Evolutionary conservation across 2,797 vertebrate species (phyloP), one percentile per base, ranked within the genome.

Genomic region (Crocodylus rhombifer): DNA sequence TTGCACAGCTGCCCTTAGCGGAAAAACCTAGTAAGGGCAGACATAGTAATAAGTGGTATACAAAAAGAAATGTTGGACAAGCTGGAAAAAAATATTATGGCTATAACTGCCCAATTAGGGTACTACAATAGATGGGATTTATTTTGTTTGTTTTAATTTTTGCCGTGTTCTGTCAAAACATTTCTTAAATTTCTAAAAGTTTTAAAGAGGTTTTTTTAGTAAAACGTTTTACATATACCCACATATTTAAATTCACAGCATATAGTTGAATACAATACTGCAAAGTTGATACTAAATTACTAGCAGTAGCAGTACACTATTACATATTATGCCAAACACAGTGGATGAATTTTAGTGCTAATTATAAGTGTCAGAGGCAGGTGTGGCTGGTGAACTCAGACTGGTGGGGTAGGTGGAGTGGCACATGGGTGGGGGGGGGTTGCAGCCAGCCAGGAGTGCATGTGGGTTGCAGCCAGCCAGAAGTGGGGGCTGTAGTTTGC

Each of bases 21-120:
- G 91, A 96, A 97, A 97, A 97, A 96, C 76, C 91, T 97, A 93
- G 82, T 77, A 95, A 96, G 96, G n/a, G 84, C 69, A 95, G 91
- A 96, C 95, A 96, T 89, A 94, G 79, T 96, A 97, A 97, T 97
- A 98, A 97, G 96, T 88, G 91, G 65, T 91, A 97, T 58, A 97
- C 95, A 95, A 95, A 97, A 95, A 87, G 87, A 97, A 97, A 96
- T 87, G 64, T 82, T 93, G 83, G 89, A 88, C 93, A 94, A 95
- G 77, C 69, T 89, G 33, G 77, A 93, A 94, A 92, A 93, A 94
- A 89, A 95, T 90, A 88, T 80, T 87, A 87, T 82, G 83, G 80
- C 89, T 82, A 84, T 78, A 75, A 76, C 93, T 87, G 89, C 75
- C 89, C 90, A 94, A 96, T 96, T 96, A 95, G 96, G 96, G 87